Percentiles rank a stretch among this genome's conserved stretches.
phyloP scores from a whole-genome alignment of 1,140 invertebrate species.

The Battus philenor region DNA sequence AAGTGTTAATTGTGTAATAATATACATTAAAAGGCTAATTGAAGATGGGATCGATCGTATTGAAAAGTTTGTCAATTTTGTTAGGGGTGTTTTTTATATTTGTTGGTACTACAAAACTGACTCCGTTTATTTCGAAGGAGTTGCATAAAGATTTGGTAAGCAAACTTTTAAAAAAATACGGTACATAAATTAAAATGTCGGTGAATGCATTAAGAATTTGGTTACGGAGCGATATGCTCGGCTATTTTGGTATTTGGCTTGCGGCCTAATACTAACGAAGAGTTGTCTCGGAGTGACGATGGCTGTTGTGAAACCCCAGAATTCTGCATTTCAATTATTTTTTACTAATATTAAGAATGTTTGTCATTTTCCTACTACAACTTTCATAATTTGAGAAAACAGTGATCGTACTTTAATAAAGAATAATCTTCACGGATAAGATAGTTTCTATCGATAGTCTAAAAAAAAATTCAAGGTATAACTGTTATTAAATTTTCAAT shows the following conservation, averaged over 20 bases:
- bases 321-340: no score
- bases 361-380: no score
- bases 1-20: slow-evolving; percentile 14
- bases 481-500: no score
- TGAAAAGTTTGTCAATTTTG: slow-evolving; percentile 92
- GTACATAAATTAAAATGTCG: slow-evolving; percentile 47
- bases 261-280: slow-evolving; percentile 68
- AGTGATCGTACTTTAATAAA: no score
- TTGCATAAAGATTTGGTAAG: slow-evolving; percentile 97
- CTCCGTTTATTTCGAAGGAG: slow-evolving; percentile 94
- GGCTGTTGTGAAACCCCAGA: slow-evolving; percentile 9
- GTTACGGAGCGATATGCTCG: slow-evolving; percentile 55
- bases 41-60: slow-evolving; percentile 84
- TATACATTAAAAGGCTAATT: slow-evolving; percentile 22
- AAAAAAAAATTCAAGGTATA: no score
- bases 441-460: no score
- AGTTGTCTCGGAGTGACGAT: slow-evolving; percentile 49
- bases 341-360: no score
- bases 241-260: slow-evolving; percentile 77
- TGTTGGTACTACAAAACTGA: slow-evolving; percentile 94
- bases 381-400: no score
- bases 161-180: slow-evolving; percentile 18
- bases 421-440: no score
- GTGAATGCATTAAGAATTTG: slow-evolving; percentile 59
- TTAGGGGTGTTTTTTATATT: slow-evolving; percentile 97